Base-by-base conservation (phyloP, 2,113 vertebrate species). In the Cynoglossus semilaevis region DNA sequence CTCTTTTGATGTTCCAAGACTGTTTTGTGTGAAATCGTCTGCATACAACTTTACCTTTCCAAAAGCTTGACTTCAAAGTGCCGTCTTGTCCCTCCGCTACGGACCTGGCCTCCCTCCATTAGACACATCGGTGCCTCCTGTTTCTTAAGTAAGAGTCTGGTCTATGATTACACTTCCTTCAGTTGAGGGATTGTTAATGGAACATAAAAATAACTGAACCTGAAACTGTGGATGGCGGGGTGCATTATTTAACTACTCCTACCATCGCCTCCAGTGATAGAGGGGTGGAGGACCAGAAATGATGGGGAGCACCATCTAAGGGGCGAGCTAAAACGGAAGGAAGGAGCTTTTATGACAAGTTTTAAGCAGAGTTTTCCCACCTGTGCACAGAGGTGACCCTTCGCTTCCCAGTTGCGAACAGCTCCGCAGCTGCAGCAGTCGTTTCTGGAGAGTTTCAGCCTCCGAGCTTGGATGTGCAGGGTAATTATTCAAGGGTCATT, bases 11-110 rank as follows among this genome's bases (percentile, higher is more conserved):
- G 85, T 87, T 84, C 74, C 72, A 63, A 73, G 81, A 79, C 81
- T 74, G 85, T 83, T 83, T 84, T 84, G 78, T 74, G 65, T 88
- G 87, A 87, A 88, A 88, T 88, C 83, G 82, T 81, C 85, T 55
- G 15, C 54, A 42, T 72, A 63, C 72, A 84, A 79, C 73, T 76
- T 74, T 80, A 76, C 76, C 77, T 77, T 75, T 63, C 70, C 47
- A 75, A 81, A 81, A 60, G 67, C 77, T 67, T 61, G 58, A 88
- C 87, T 83, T 88, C 87, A 88, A 87, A 87, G 85, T 69, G 72
- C 50, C 68, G 63, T 60, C 69, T 67, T 63, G 77, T 77, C 78
- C 77, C 70, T 68, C 41, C 58, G 57, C 72, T 74, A 59, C 70
- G 8, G 64, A 69, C 18, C 29, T 57, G 69, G 54, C 63, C 65